A percentile compares a stretch with the other conserved stretches of the same genome.
Conservation (phyloP, 2,888 invertebrate species). For the Alloplasta piceator region DNA sequence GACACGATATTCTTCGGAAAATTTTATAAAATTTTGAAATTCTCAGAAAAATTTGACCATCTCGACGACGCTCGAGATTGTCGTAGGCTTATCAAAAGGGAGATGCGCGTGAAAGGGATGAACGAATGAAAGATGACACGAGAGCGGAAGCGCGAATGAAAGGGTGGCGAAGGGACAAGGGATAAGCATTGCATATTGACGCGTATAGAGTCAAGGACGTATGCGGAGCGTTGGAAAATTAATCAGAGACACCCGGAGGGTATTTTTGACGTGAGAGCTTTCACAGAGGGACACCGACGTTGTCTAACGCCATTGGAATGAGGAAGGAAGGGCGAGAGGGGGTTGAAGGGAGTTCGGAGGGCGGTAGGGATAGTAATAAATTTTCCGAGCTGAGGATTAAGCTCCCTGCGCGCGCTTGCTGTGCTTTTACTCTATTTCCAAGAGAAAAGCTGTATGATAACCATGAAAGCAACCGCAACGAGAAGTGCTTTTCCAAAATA, state of each 20-base stretch:
- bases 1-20: no score
- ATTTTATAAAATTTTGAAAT: no score
- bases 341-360: background rate
- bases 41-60: no score
- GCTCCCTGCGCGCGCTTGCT: slow-evolving; percentile 13
- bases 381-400: slow-evolving; percentile 53
- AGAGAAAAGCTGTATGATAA: slow-evolving; percentile 19
- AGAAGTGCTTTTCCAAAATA: slow-evolving; percentile 54
- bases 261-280: slow-evolving; percentile 34
- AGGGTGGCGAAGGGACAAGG: background rate
- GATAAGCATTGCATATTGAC: background rate
- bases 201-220: background rate
- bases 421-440: slow-evolving; percentile 40
- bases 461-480: slow-evolving; percentile 22
- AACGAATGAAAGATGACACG: slow-evolving; percentile 7
- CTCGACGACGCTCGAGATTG: background rate
- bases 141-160: background rate
- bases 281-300: background rate
- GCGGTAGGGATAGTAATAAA: slow-evolving; percentile 41
- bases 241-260: slow-evolving; percentile 46
- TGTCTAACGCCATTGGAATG: background rate
- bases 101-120: background rate
- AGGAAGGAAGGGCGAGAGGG: background rate
- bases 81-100: background rate
- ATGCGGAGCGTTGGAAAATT: slow-evolving; percentile 39